Conservation (phyloP, 1,140 invertebrate species). For the Drosophila biarmipes region DNA sequence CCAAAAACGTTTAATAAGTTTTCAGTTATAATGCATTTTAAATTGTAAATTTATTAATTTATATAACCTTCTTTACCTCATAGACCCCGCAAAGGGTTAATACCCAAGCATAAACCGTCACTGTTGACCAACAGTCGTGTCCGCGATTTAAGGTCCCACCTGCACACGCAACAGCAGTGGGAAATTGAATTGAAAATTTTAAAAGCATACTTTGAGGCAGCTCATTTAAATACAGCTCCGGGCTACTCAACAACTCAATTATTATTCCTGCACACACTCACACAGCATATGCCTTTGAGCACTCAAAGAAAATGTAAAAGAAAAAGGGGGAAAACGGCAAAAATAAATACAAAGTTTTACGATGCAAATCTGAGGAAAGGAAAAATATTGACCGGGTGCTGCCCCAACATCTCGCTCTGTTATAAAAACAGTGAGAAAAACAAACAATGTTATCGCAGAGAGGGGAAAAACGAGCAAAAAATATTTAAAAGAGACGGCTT, state of each 20-base stretch:
- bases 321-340: not conserved
- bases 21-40: not conserved
- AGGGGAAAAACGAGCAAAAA: not conserved
- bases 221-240: not conserved
- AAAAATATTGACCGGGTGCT: constrained; percentile 3
- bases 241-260: constrained; percentile 9
- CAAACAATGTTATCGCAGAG: constrained; percentile 49
- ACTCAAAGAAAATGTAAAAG: constrained; percentile 13
- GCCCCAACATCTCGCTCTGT: constrained; percentile 18
- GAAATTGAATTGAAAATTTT: not conserved
- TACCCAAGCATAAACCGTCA: not conserved
- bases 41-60: too few species aligned
- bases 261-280: constrained; percentile 9
- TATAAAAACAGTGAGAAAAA: constrained; percentile 31
- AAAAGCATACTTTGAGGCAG: constrained; percentile 64
- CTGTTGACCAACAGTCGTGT: constrained; percentile 29
- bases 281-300: not conserved
- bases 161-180: not conserved
- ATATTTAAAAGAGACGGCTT: constrained; percentile 1
- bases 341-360: constrained; percentile 38
- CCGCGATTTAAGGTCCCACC: not conserved
- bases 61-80: too few species aligned
- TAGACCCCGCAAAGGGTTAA: too few species aligned
- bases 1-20: too few species aligned
- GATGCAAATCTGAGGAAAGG: not conserved